Conservation (phyloP, 2,888 invertebrate genomes). For the Halictus ligatus region DNA sequence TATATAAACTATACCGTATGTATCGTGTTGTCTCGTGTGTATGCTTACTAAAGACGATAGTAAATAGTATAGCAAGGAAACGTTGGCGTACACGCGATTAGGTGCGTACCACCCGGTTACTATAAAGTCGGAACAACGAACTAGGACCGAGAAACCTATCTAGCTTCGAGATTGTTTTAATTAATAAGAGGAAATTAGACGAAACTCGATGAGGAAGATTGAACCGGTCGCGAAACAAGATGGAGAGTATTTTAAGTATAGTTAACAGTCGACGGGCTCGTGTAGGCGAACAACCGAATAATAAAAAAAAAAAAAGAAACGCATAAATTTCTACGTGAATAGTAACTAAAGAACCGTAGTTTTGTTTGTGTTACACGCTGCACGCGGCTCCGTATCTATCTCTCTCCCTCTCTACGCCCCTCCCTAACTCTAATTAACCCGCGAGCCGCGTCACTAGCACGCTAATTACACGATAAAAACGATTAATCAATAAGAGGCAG, state of each 20-base stretch:
- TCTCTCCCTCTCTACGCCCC: background rate
- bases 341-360: conserved; percentile 84
- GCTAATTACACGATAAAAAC: conserved; percentile 69
- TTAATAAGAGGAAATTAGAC: conserved; percentile 1
- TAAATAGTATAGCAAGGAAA: conserved; percentile 44
- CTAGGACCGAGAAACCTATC: conserved; percentile 37
- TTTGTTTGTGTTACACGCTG: conserved; percentile 67
- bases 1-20: conserved; percentile 46
- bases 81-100: conserved; percentile 17
- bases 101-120: conserved; percentile 50
- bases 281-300: conserved; percentile 41
- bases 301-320: conserved; percentile 31
- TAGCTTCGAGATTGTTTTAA: conserved; percentile 29
- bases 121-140: conserved; percentile 41
- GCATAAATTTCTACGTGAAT: conserved; percentile 76
- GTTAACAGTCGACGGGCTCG: conserved; percentile 3
- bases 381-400: conserved; percentile 10
- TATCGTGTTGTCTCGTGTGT: conserved; percentile 10
- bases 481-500: conserved; percentile 58
- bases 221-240: conserved; percentile 53
- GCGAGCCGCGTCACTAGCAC: conserved; percentile 64
- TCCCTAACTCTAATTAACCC: conserved; percentile 63
- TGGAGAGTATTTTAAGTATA: conserved; percentile 11
- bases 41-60: conserved; percentile 60
- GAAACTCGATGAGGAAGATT: conserved; percentile 45